Percentiles rank a stretch among this genome's conserved stretches.
Conservation (phyloP, 2,888 invertebrate species). For the Thera britannica region DNA sequence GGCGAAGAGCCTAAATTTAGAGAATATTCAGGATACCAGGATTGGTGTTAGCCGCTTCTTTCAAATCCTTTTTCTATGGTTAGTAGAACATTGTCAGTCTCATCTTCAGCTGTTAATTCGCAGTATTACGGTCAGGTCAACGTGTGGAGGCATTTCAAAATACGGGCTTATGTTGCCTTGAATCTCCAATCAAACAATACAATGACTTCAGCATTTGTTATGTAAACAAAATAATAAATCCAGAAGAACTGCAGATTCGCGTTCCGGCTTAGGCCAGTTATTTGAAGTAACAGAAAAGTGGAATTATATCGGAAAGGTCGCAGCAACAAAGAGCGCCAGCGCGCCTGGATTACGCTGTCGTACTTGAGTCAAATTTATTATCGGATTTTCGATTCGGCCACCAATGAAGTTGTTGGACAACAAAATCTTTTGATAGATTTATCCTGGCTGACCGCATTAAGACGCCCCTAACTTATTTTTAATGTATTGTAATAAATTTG, state of each 20-base stretch:
- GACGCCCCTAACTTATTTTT: constrained; percentile 78
- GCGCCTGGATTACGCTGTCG: constrained; percentile 84
- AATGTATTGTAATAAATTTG: constrained; percentile 78
- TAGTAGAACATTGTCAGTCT: too few relatives aligned
- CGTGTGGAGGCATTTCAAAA: not conserved
- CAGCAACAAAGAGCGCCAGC: constrained; percentile 80
- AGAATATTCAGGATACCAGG: too few relatives aligned
- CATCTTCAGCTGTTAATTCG: too few relatives aligned
- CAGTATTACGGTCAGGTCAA: not conserved
- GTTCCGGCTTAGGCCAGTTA: constrained; percentile 71
- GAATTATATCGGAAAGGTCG: constrained; percentile 79
- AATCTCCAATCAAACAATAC: not conserved
- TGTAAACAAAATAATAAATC: constrained; percentile 56
- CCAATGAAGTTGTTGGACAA: constrained; percentile 85
- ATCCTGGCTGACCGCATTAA: constrained; percentile 83
- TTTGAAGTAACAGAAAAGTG: constrained; percentile 79
- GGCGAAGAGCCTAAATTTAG: too few relatives aligned
- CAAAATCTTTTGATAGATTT: constrained; percentile 85
- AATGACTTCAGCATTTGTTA: constrained; percentile 12
- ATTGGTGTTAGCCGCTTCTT: too few relatives aligned
- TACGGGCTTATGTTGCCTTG: not conserved
- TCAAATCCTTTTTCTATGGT: too few relatives aligned
- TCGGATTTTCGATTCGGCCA: constrained; percentile 85
- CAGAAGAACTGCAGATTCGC: constrained; percentile 61
- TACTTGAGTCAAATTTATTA: constrained; percentile 84